Base-by-base conservation (phyloP, 2,888 invertebrate species). In the Melanotus villosus region DNA sequence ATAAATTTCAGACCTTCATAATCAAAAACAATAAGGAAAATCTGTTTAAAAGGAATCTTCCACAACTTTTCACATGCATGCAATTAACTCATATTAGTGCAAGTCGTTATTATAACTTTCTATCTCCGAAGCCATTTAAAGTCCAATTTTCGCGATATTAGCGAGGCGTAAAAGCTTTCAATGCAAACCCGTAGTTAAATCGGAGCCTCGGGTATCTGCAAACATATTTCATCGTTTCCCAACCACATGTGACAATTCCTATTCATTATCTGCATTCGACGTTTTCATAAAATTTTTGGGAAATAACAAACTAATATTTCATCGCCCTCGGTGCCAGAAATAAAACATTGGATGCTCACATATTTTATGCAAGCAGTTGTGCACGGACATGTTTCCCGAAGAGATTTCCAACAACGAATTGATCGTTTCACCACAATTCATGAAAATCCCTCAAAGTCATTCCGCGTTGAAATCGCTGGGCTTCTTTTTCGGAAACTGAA, bases 121-220 rank as follows among this genome's bases (percentile, higher is more conserved):
- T n/a, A 62, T 62, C 60, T 45, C 34, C 12, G 32, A 47, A 32
- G 19, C 50, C 26, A 62, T 62, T 62, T 50, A 47, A 62, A 62
- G 62, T 45, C 50, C 50, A 50, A 62, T 50, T 62, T 50, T 62
- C 30, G 59, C 18, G 18, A 47, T 45, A 32, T 19, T 18, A 47
- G 19, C 60, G 50, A 47, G 26, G 62, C 62, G 62, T 50, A 18
- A 62, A 50, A 36, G 62, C 62, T 47, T 60, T 59, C 47, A 47
- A 12, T n/a, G 19, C 19, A n/a, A n/a, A n/a, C 30, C 32, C 34
- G 30, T 19, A 32, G 21, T 58, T 41, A 38, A 38, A 41, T 41
- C 38, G 12, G n/a, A 7, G 43, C 19, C 18, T 18, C 52, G 52
- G 52, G 32, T 26, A n/a, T n/a, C 18, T 6, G 10, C 16, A 18